These are phyloP conservation scores for Mobula hypostoma DNA, from an alignment of 2,113 vertebrate genomes.

Conservation along the genomic window DNA sequence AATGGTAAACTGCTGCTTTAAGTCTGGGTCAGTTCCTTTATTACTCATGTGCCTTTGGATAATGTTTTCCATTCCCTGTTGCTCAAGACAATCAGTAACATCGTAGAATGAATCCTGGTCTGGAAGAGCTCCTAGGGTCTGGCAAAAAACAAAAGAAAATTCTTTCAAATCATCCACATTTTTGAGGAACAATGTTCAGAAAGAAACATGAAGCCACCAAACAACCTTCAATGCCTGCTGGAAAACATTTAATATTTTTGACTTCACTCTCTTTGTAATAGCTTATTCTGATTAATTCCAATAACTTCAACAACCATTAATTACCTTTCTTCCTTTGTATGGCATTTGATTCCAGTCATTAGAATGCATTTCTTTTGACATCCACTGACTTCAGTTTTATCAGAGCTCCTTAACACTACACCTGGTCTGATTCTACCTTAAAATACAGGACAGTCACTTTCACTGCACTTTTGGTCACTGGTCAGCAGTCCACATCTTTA, in stretches of 20 bases:
- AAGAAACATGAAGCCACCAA: not conserved
- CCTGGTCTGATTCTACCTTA: too few relatives aligned
- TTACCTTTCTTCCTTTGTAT: too few relatives aligned
- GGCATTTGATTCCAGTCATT: too few relatives aligned
- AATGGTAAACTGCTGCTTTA: constrained; percentile 70
- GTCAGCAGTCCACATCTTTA: too few relatives aligned
- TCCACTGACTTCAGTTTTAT: too few relatives aligned
- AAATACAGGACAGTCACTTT: too few relatives aligned
- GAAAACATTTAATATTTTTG: not conserved
- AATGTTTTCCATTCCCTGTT: constrained; percentile 79
- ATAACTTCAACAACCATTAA: not conserved
- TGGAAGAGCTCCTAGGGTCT: constrained; percentile 78
- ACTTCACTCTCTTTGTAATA: not conserved
- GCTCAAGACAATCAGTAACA: constrained; percentile 80
- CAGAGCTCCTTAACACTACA: too few relatives aligned
- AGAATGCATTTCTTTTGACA: too few relatives aligned
- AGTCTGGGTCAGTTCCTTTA: constrained; percentile 64
- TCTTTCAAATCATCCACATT: not conserved
- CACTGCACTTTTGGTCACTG: too few relatives aligned
- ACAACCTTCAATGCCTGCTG: not conserved
- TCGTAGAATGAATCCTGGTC: constrained; percentile 98
- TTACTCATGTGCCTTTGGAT: constrained; percentile 67
- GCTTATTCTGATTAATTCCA: not conserved
- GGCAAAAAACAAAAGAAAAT: constrained; percentile 39
- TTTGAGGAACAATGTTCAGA: not conserved